A percentile compares a stretch with the other conserved stretches of the same genome.
phyloP scores from a whole-genome alignment of 2,888 invertebrate genomes.

The Cryptophagus acutangulus region DNA sequence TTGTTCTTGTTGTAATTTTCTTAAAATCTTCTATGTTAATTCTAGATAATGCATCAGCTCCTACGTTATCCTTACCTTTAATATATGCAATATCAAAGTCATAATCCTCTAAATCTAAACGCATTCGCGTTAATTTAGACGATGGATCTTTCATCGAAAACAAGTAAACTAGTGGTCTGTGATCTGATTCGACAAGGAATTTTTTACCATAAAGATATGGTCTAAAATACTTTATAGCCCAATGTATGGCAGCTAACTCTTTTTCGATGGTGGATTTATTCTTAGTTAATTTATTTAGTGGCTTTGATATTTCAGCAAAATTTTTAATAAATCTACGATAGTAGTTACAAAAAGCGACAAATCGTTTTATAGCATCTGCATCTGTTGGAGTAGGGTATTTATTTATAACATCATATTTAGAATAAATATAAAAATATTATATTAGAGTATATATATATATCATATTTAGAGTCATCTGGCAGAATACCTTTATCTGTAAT shows the following conservation, averaged over 20 bases:
- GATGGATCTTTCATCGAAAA: slow-evolving; percentile 20
- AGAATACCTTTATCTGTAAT: slow-evolving; percentile 11
- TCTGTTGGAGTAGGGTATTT: slow-evolving; percentile 12
- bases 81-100: slow-evolving; percentile 8
- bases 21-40: neutral
- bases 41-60: slow-evolving; percentile 12
- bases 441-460: no score
- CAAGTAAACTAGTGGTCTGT: slow-evolving; percentile 17
- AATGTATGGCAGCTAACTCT: slow-evolving; percentile 13
- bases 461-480: slow-evolving; percentile 8
- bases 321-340: slow-evolving; percentile 12
- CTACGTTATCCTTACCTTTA: slow-evolving; percentile 12
- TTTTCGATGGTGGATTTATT: slow-evolving; percentile 10
- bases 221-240: slow-evolving; percentile 12
- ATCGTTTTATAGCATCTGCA: slow-evolving; percentile 10
- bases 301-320: slow-evolving; percentile 14
- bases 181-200: slow-evolving; percentile 19
- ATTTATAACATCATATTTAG: slow-evolving; percentile 4
- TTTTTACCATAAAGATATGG: slow-evolving; percentile 12
- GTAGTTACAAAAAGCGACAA: slow-evolving; percentile 11
- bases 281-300: slow-evolving; percentile 11
- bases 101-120: slow-evolving; percentile 17
- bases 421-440: no score
- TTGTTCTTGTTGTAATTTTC: neutral
- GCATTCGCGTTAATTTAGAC: slow-evolving; percentile 19